Base-by-base conservation (phyloP, 1,140 invertebrate genomes). In the Solenopsis invicta region DNA sequence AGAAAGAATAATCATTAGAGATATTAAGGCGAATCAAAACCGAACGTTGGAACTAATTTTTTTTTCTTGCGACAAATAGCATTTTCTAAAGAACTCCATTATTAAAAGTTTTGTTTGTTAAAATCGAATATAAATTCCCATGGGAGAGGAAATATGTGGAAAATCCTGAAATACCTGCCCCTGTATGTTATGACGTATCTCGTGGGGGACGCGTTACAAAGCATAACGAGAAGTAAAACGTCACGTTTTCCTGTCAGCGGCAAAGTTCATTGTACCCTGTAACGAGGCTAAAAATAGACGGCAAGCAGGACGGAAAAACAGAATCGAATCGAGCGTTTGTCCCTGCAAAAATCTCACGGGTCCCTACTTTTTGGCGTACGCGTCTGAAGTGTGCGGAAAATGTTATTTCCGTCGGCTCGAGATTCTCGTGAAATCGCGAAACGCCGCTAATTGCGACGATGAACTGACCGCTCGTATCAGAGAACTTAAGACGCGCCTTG, bases 221-320 rank as follows among this genome's bases (percentile, higher is more conserved):
- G 41, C 54, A 69, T 82, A 82, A 82, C 52, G 80, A 74, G 41
- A 61, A 61, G 69, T 48, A 59, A 82, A 74, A 34, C 78, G 66
- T 82, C 66, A 61, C 21, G 41, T 84, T 74, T 84, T 37, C 54
- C 80, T 61, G 69, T 64, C 67, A 59, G 80, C 80, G 21, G 50
- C n/a, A 9, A 74, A 50, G 41, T 74, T 84, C 54, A 62, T 37
- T 74, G 80, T 59, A 74, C 69, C 54, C 50, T 74, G 12, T 82
- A 72, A 82, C 67, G 67, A 82, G 16, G 24, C 67, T 72, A 72
- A 82, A 82, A 82, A 82, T 82, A 82, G 1, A 61, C 21, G 34
- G 34, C 64, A 48, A 61, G 34, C 66, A 50, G 41, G 66, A 50
- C 41, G 41, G 66, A 69, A 69, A 69, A 69, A 71, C 37, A 45